Percentiles rank a stretch among this genome's conserved stretches.
Conservation (phyloP, 2,113 vertebrate genomes). For the Upupa epops region DNA sequence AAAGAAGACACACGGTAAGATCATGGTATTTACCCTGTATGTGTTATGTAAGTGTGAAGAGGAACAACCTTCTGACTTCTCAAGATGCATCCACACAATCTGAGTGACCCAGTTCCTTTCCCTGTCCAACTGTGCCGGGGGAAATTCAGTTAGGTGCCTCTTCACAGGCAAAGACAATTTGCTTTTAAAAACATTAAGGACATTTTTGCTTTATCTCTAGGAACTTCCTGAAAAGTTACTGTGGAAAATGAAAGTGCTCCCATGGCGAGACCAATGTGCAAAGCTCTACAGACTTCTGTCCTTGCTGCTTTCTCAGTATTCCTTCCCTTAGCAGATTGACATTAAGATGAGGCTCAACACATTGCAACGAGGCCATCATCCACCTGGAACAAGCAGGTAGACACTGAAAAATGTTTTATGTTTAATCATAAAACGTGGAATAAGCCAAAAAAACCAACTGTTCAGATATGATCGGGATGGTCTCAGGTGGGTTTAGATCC, state of each 20-base stretch:
- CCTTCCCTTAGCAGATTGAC: slow-evolving; percentile 26
- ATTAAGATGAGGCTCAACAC: slow-evolving; percentile 44
- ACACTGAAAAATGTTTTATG: slow-evolving; percentile 55
- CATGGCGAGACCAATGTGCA: slow-evolving; percentile 50
- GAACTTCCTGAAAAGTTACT: slow-evolving; percentile 51
- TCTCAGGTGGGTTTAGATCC: slow-evolving; percentile 77
- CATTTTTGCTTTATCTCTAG: slow-evolving; percentile 35
- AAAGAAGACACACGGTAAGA: slow-evolving; percentile 49
- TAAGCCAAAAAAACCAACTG: neutral
- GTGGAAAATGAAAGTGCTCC: slow-evolving; percentile 70
- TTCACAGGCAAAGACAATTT: slow-evolving; percentile 32
- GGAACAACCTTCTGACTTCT: slow-evolving; percentile 16
- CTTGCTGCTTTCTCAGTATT: slow-evolving; percentile 20
- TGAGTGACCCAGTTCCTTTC: neutral
- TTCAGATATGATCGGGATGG: neutral
- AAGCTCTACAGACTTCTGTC: slow-evolving; percentile 24
- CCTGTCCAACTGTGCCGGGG: slow-evolving; percentile 14
- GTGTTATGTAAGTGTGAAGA: neutral
- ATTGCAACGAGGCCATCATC: neutral
- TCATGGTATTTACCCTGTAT: slow-evolving; percentile 52
- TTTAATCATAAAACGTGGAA: slow-evolving; percentile 61
- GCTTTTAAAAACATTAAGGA: slow-evolving; percentile 57
- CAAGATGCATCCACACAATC: slow-evolving; percentile 1
- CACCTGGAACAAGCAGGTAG: slow-evolving; percentile 44
- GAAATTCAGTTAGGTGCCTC: slow-evolving; percentile 29